These are phyloP conservation scores for Dioctria rufipes DNA, from an alignment of 2,888 invertebrate genomes.

Conservation along the genomic window DNA sequence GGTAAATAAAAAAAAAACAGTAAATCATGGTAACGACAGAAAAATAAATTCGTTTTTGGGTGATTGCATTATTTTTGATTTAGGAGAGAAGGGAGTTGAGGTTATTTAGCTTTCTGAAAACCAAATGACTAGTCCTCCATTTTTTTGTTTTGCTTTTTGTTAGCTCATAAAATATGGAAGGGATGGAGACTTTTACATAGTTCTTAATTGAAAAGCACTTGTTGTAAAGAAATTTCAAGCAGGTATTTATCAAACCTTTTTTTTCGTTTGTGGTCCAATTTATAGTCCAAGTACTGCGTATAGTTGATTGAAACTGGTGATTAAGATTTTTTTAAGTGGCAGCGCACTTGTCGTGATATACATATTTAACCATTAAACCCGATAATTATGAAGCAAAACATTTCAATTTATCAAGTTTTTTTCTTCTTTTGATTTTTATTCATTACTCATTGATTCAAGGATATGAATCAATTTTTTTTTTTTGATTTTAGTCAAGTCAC, in stretches of 20 bases:
- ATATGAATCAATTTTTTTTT: too few relatives aligned
- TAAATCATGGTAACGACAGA: constrained; percentile 21
- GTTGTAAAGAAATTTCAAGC: not conserved
- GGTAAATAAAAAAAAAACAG: not conserved
- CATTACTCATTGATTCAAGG: too few relatives aligned
- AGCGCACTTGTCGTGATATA: too few relatives aligned
- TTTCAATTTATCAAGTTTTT: too few relatives aligned
- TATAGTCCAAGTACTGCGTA: too few relatives aligned
- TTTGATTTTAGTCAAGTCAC: too few relatives aligned
- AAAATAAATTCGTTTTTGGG: constrained; percentile 19
- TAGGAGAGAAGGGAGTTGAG: not conserved
- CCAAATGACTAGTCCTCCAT: not conserved
- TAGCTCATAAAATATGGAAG: not conserved
- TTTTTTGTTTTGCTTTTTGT: not conserved
- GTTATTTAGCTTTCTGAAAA: not conserved
- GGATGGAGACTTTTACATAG: not conserved
- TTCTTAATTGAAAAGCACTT: not conserved
- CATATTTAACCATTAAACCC: too few relatives aligned
- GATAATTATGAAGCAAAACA: too few relatives aligned
- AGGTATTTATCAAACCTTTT: not conserved
- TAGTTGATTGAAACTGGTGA: too few relatives aligned
- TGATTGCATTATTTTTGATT: not conserved
- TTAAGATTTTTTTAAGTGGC: too few relatives aligned
- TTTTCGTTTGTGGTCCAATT: too few relatives aligned
- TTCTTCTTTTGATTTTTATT: too few relatives aligned